These are phyloP conservation scores for Nephrotoma appendiculata DNA, from an alignment of 2,888 invertebrate species.

Conservation along the genomic window DNA sequence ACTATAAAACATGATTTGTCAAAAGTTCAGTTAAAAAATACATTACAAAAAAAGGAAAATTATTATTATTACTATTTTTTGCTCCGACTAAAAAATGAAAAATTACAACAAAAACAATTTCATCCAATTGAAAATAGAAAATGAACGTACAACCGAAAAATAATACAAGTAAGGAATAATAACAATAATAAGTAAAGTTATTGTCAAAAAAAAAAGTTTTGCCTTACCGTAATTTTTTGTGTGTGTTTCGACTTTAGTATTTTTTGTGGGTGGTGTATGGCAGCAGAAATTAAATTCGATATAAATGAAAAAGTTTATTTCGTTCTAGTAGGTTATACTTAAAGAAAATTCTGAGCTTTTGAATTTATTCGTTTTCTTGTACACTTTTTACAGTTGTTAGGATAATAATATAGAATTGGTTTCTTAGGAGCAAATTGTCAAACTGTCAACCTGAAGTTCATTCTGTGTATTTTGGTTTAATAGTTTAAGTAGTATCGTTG, in stretches of 20 bases:
- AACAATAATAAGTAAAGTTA: not conserved
- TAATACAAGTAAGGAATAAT: not conserved
- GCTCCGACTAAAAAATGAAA: not conserved
- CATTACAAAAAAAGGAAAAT: not conserved
- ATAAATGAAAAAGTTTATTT: not conserved
- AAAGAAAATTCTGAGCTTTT: not conserved
- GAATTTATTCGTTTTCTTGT: not conserved
- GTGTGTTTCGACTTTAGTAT: not conserved
- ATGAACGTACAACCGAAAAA: not conserved
- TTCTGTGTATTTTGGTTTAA: not conserved
- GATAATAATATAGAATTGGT: not conserved
- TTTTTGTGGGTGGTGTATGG: not conserved
- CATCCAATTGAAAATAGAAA: not conserved
- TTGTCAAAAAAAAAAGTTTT: not conserved
- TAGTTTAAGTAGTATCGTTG: not conserved
- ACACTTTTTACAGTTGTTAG: not conserved
- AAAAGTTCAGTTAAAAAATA: not conserved
- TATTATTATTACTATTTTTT: not conserved
- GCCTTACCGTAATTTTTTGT: not conserved
- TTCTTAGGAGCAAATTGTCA: not conserved
- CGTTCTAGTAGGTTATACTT: not conserved
- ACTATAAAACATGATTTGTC: not conserved
- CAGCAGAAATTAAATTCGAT: not conserved
- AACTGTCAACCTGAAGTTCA: not conserved
- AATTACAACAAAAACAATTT: not conserved